Conservation (phyloP, 2,113 vertebrate genomes). For the Pogona vitticeps region DNA sequence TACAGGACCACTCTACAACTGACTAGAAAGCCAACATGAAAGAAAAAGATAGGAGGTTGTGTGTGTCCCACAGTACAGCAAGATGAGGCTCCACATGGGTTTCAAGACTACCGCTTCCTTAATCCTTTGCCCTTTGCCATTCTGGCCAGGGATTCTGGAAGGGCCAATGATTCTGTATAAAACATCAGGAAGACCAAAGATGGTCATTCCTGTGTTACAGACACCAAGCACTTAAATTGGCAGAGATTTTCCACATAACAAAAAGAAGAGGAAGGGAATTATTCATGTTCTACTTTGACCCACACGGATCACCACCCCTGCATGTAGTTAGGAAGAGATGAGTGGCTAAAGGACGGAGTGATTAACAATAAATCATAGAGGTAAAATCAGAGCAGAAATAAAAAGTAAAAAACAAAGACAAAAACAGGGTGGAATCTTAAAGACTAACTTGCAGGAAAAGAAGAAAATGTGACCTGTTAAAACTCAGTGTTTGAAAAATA, state of each 20-base stretch:
- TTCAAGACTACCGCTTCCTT: not conserved
- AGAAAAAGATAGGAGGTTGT: not conserved
- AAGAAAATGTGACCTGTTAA: not conserved
- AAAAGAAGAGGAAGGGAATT: not conserved
- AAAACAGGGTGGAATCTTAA: too few relatives aligned
- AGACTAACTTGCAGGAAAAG: too few relatives aligned
- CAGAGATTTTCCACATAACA: not conserved
- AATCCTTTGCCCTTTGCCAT: not conserved
- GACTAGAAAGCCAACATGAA: not conserved
- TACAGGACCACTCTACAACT: not conserved
- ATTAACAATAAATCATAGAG: too few relatives aligned
- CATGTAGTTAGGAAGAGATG: too few relatives aligned
- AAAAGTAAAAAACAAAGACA: too few relatives aligned
- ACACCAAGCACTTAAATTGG: not conserved
- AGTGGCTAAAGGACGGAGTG: too few relatives aligned
- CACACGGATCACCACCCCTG: too few relatives aligned
- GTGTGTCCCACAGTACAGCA: not conserved
- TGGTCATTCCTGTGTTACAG: not conserved
- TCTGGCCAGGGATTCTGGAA: not conserved
- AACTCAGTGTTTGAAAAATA: not conserved
- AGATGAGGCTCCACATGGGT: not conserved
- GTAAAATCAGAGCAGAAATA: too few relatives aligned
- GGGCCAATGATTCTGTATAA: too few relatives aligned
- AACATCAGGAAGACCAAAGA: not conserved
- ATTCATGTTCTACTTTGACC: too few relatives aligned